A percentile compares a stretch with the other conserved stretches of the same genome.
Evolutionary conservation across 2,113 vertebrate species (phyloP).

Genomic region (Oceanodroma tethys): DNA sequence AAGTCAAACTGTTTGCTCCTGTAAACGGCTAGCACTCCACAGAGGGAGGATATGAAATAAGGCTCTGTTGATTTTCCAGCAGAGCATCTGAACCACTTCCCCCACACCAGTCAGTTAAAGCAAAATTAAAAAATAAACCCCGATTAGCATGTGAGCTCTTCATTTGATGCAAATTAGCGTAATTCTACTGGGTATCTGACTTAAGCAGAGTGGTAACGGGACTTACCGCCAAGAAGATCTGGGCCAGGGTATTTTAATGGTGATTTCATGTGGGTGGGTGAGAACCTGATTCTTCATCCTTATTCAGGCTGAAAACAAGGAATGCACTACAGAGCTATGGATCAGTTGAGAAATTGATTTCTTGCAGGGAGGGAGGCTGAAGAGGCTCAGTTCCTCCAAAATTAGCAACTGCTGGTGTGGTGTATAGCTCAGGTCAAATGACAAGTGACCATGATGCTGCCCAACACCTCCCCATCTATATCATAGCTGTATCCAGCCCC

Average conservation of each 20-base stretch:
- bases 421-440: not conserved
- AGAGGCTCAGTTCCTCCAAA: constrained; percentile 27
- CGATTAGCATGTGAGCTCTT: not conserved
- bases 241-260: not conserved
- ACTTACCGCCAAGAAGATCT: not conserved
- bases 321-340: not conserved
- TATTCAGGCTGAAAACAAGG: not conserved
- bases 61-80: not conserved
- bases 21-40: not conserved
- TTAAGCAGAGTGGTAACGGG: not conserved
- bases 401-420: not conserved
- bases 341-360: not conserved
- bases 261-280: not conserved
- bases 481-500: not conserved
- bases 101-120: not conserved
- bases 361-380: not conserved
- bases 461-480: not conserved
- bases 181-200: not conserved
- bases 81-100: not conserved
- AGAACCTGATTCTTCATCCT: not conserved
- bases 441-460: not conserved
- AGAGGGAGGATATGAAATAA: constrained; percentile 4
- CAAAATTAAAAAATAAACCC: not conserved
- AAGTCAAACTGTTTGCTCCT: not conserved
- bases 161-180: not conserved